Conservation (phyloP, 92 coral and sea anemone genomes). For the Virgularia gustaviana region DNA sequence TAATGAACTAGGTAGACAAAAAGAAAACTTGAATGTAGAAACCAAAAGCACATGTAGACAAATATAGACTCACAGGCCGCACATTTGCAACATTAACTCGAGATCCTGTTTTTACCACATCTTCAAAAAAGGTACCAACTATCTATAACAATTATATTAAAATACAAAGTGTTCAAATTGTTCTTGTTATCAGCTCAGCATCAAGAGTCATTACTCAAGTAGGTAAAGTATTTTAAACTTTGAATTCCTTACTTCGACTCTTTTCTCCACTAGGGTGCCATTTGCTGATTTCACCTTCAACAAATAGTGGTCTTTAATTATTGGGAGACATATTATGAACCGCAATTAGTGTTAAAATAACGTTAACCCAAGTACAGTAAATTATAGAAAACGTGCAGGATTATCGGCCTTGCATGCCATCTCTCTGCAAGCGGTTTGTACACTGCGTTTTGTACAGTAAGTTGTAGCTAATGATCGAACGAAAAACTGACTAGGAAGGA, state of each 20-base stretch:
- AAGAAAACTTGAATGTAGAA: too few species aligned
- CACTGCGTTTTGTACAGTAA: too few species aligned
- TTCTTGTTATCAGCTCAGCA: too few species aligned
- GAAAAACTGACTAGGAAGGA: too few species aligned
- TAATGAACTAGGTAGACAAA: background rate
- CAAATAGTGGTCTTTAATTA: background rate
- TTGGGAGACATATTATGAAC: too few species aligned
- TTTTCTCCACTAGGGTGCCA: conserved; percentile 48
- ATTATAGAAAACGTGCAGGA: too few species aligned
- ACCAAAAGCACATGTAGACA: background rate
- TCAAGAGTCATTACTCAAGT: too few species aligned
- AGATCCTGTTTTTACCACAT: conserved; percentile 61
- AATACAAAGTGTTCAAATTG: background rate
- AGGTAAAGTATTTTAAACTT: background rate
- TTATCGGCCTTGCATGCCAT: too few species aligned
- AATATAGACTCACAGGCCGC: conserved; percentile 52
- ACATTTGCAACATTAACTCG: conserved; percentile 56
- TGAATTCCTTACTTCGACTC: conserved; percentile 83
- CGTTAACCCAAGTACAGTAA: too few species aligned
- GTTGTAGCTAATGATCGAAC: too few species aligned
- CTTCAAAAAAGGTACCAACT: conserved; percentile 84
- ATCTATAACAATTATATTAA: conserved; percentile 65
- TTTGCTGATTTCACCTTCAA: conserved; percentile 57
- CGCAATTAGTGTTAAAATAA: too few species aligned
- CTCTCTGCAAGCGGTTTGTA: too few species aligned